Conservation (phyloP, 2,888 invertebrate genomes). For the Achlya flavicornis region DNA sequence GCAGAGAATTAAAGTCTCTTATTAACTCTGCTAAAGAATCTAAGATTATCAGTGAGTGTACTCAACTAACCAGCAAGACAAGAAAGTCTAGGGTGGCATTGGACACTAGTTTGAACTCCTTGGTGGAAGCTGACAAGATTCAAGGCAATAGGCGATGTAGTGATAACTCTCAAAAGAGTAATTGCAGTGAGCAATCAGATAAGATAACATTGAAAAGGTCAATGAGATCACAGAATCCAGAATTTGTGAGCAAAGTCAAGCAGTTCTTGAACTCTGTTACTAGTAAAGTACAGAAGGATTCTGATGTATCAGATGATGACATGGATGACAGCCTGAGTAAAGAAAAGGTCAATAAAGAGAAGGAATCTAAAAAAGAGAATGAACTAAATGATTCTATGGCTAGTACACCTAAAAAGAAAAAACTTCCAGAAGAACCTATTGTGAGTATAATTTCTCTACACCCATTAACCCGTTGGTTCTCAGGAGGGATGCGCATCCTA, state of each 20-base stretch:
- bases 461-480: no score
- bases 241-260: conserved; percentile 85
- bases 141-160: conserved; percentile 60
- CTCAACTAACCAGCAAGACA: conserved; percentile 78
- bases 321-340: conserved; percentile 41
- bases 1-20: conserved; percentile 85
- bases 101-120: conserved; percentile 73
- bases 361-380: conserved; percentile 23
- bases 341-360: conserved; percentile 31
- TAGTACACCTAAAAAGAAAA: conserved; percentile 49
- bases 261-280: conserved; percentile 84
- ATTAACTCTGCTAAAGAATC: conserved; percentile 88
- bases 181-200: conserved; percentile 69
- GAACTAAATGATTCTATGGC: conserved; percentile 31
- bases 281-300: conserved; percentile 58
- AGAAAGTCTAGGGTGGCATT: conserved; percentile 72
- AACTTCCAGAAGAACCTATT: conserved; percentile 25
- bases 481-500: no score
- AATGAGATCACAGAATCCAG: conserved; percentile 86
- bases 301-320: conserved; percentile 59
- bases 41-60: conserved; percentile 85
- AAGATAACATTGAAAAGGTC: conserved; percentile 69
- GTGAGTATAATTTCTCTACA: background rate
- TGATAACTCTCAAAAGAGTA: conserved; percentile 65
- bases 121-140: conserved; percentile 64